Percentiles rank a stretch among this genome's conserved stretches.
phyloP scores from a whole-genome alignment of 2,888 invertebrate species.

The Drosophila diplacantha region DNA sequence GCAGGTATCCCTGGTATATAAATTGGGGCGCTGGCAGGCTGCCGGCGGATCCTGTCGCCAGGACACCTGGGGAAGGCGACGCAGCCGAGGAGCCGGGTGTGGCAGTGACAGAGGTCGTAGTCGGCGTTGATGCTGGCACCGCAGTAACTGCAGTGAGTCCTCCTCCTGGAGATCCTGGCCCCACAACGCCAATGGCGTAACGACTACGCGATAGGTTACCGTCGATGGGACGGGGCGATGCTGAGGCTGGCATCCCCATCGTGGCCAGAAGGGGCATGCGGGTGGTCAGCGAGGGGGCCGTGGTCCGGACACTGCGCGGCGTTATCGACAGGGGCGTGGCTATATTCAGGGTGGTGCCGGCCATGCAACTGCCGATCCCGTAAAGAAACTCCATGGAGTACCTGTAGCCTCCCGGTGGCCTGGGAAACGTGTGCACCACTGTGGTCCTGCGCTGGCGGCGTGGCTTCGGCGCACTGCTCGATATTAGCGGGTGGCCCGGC shows the following conservation, averaged over 20 bases:
- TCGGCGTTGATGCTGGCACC: neutral
- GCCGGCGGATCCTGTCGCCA: constrained; percentile 2
- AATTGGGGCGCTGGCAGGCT: constrained; percentile 37
- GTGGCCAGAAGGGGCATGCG: constrained; percentile 36
- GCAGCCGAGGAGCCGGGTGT: constrained; percentile 8
- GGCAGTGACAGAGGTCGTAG: neutral
- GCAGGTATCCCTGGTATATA: constrained; percentile 54
- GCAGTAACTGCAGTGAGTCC: constrained; percentile 13
- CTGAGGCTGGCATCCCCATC: constrained; percentile 5
- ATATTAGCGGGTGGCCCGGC: neutral
- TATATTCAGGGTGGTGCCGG: constrained; percentile 58
- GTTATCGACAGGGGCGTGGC: constrained; percentile 66
- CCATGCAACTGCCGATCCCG: constrained; percentile 55
- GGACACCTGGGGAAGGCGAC: neutral
- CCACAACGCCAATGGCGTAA: constrained; percentile 11
- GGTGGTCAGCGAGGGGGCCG: constrained; percentile 37
- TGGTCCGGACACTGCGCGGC: constrained; percentile 50
- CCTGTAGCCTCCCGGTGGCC: constrained; percentile 64
- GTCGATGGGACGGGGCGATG: constrained; percentile 6
- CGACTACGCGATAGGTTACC: constrained; percentile 26
- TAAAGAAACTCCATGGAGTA: constrained; percentile 66
- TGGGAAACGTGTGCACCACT: constrained; percentile 49
- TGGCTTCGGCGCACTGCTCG: constrained; percentile 1
- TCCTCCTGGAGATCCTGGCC: constrained; percentile 9
- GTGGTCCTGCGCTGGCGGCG: constrained; percentile 30